These are phyloP conservation scores for Pristionchus japonicus DNA, from an alignment of 2,888 invertebrate species.

Conservation along the genomic window DNA sequence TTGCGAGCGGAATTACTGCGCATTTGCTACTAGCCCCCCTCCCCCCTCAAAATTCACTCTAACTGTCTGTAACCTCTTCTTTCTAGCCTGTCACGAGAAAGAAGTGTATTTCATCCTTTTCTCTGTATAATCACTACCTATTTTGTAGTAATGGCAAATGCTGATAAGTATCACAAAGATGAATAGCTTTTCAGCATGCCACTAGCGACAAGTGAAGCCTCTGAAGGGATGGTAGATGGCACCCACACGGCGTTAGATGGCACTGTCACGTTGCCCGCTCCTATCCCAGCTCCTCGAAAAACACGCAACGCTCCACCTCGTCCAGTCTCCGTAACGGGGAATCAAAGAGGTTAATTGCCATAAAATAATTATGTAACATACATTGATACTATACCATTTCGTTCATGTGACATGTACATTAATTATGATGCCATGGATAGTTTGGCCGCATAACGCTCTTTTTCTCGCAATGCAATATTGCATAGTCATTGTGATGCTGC, in stretches of 20 bases:
- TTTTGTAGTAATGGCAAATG: background rate
- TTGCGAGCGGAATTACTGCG: no score
- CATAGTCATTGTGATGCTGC: no score
- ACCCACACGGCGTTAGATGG: background rate
- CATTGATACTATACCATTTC: background rate
- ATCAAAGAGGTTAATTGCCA: background rate
- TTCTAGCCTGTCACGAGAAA: background rate
- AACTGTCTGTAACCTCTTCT: no score
- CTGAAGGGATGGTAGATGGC: background rate
- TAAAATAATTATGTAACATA: no score
- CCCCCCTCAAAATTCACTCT: no score
- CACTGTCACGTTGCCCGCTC: background rate
- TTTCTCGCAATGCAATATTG: no score
- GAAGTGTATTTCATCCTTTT: background rate
- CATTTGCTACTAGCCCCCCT: no score
- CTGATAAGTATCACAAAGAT: background rate
- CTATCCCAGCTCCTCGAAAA: conserved; percentile 6
- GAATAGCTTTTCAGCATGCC: background rate
- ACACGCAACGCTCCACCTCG: background rate
- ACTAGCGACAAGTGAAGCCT: background rate
- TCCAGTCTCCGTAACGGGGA: background rate
- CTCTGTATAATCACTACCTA: background rate
- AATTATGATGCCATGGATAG: no score
- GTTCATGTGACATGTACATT: background rate
- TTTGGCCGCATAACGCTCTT: no score